Conservation (phyloP, 2,797 vertebrate species). For the Podarcis siculus region DNA sequence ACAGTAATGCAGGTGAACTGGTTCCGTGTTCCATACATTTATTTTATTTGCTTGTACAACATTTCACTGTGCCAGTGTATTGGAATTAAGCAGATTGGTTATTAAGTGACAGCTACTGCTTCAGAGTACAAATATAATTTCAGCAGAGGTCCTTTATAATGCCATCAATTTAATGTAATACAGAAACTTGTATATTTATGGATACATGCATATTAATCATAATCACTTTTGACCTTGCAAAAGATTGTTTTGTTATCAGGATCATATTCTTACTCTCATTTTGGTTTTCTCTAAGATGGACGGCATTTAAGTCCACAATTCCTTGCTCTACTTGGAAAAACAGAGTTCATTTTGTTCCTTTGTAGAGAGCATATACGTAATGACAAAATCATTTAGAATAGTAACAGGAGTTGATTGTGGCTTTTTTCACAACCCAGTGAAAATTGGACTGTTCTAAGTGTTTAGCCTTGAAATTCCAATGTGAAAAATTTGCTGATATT, state of each 20-base stretch:
- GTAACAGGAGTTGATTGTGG: not conserved
- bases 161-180: not conserved
- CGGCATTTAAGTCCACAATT: not conserved
- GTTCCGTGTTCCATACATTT: not conserved
- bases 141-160: slow-evolving; percentile 2
- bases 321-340: not conserved
- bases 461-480: not conserved
- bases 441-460: not conserved
- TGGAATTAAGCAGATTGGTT: slow-evolving; percentile 5
- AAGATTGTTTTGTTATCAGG: not conserved
- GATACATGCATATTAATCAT: not conserved
- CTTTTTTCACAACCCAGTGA: not conserved
- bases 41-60: not conserved
- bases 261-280: not conserved
- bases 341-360: not conserved
- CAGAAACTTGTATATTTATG: not conserved
- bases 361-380: not conserved
- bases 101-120: slow-evolving; percentile 4
- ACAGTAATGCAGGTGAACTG: not conserved
- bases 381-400: not conserved
- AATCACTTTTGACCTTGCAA: not conserved
- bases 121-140: not conserved
- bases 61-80: not conserved
- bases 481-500: not conserved
- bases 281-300: not conserved